phyloP scores from a whole-genome alignment of 1,140 invertebrate species.

The Lepidurus packardi region DNA sequence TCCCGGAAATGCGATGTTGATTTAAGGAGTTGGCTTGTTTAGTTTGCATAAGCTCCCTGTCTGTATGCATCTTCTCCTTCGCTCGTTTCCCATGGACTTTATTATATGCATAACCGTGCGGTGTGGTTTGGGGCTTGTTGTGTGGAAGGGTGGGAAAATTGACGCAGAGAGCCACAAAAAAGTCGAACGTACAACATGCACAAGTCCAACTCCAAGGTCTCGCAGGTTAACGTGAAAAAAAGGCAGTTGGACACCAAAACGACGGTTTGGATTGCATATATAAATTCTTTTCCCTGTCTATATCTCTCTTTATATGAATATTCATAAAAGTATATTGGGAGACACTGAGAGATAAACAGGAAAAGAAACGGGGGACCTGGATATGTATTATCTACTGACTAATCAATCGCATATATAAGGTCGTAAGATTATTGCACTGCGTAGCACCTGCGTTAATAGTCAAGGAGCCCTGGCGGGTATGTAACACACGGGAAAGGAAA shows the following conservation, averaged over 20 bases:
- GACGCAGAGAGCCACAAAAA: background rate
- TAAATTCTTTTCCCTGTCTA: background rate
- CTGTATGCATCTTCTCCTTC: background rate
- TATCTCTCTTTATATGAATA: too few relatives aligned
- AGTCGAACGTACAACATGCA: background rate
- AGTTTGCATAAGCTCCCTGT: constrained; percentile 14
- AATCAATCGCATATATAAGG: background rate
- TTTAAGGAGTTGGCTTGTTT: constrained; percentile 18
- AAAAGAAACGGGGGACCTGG: background rate
- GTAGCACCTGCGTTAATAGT: background rate
- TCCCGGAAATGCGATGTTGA: constrained; percentile 17
- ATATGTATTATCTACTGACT: background rate
- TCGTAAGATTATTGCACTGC: background rate
- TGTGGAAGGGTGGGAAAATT: constrained; percentile 14
- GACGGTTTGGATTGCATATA: background rate
- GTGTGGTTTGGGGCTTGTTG: background rate
- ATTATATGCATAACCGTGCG: constrained; percentile 11
- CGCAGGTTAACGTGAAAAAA: background rate
- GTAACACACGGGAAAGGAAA: background rate
- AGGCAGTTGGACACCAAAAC: background rate
- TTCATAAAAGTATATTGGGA: too few relatives aligned
- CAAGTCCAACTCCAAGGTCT: background rate
- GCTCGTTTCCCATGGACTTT: background rate
- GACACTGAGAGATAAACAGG: background rate
- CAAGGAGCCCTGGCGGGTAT: background rate